These are phyloP conservation scores for Caenorhabditis zanzibari DNA, from an alignment of 2,888 invertebrate species.

Conservation along the genomic window DNA sequence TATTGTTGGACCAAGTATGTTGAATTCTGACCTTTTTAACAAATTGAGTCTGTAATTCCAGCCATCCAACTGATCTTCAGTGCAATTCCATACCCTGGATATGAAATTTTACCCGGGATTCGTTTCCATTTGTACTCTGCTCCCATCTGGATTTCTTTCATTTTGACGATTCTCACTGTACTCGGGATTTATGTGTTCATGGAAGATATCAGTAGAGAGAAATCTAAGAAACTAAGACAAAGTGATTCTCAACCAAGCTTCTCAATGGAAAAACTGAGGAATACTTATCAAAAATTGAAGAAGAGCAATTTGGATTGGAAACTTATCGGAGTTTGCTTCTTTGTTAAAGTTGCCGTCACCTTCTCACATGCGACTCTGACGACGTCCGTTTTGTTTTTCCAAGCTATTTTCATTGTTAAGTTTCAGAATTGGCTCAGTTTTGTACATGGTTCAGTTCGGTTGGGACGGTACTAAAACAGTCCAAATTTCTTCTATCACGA, in stretches of 20 bases:
- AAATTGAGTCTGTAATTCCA: slow-evolving; percentile 18
- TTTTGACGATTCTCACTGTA: slow-evolving; percentile 29
- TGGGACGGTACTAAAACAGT: slow-evolving; percentile 54
- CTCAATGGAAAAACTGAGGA: slow-evolving; percentile 16
- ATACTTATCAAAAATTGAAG: neutral
- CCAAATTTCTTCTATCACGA: slow-evolving; percentile 17
- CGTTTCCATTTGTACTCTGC: slow-evolving; percentile 45
- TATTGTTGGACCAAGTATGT: slow-evolving; percentile 46
- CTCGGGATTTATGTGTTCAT: slow-evolving; percentile 31
- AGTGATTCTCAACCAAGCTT: slow-evolving; percentile 10
- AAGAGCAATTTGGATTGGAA: slow-evolving; percentile 43
- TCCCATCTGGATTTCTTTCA: slow-evolving; percentile 46
- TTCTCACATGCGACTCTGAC: slow-evolving; percentile 38
- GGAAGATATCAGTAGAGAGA: slow-evolving; percentile 21
- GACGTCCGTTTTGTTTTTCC: neutral
- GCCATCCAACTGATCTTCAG: slow-evolving; percentile 70
- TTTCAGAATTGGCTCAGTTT: slow-evolving; percentile 38
- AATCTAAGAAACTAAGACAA: neutral
- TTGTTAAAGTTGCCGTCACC: slow-evolving; percentile 40
- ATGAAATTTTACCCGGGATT: slow-evolving; percentile 56
- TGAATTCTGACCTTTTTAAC: no score
- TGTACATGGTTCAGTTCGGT: slow-evolving; percentile 47
- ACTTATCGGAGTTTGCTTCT: slow-evolving; percentile 43
- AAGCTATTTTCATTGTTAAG: neutral
- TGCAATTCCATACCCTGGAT: slow-evolving; percentile 68